Evolutionary conservation across 1,140 invertebrate genomes (phyloP), one percentile per base, ranked within the genome.

Genomic region (Akabosia matsudoensis): DNA sequence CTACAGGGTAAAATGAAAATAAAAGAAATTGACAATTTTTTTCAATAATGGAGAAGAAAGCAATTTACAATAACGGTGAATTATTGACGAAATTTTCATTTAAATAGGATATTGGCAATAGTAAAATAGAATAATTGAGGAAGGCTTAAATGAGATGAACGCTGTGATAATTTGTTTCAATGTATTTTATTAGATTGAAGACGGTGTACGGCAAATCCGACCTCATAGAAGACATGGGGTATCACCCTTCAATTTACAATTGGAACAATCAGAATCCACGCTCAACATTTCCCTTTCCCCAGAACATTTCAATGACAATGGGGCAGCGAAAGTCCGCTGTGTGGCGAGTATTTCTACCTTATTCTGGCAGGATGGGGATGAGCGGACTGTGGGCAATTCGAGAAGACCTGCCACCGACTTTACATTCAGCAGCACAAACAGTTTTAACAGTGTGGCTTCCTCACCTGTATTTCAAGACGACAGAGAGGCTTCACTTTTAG

Each of bases 361-460:
- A 16, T 77, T 79, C 70, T 79, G 78, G 78, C 78, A 79, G 34
- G 80, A 79, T 52, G 78, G 78, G 26, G 76, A 79, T 73, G 80
- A 81, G 45, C 75, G 70, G 31, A 77, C 70, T 64, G 74, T 81
- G 24, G 74, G 76, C 1, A 77, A 51, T 26, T 70, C 74, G 1
- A 33, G 75, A 64, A 79, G 70, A 28, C 52, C 70, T 33, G 37
- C 37, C 1, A 1, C 34, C 54, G 77, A 75, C 34, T 61, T 78
- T 18, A 52, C 45, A 52, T 78, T 45, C 31, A 34, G 31, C 34
- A 67, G 61, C 28, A 16, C 22, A 7, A 67, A 67, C 61, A 67
- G 7, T 30, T 67, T 67, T 22, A 67, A 67, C 61, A 67, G 7
- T 30, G 37, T 72, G 33, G 37, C 33, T 24, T 34, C 33, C 33